These are phyloP conservation scores for Huso huso DNA, from an alignment of 2,797 vertebrate species.

Conservation along the genomic window DNA sequence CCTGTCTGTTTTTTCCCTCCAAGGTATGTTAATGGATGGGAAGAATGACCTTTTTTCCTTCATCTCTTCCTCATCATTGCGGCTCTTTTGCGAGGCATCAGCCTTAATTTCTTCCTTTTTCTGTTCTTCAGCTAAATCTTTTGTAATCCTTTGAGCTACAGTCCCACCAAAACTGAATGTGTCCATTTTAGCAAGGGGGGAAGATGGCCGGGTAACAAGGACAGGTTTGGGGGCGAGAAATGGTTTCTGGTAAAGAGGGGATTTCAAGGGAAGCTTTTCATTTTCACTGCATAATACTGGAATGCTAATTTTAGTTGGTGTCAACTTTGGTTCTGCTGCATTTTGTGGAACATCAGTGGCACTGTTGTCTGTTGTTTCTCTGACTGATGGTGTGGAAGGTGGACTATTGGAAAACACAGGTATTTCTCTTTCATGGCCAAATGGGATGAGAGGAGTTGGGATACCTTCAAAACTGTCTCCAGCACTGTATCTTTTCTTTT, in stretches of 20 bases:
- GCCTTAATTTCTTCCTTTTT: conserved; percentile 33
- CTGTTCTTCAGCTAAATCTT: conserved; percentile 34
- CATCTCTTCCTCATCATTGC: conserved; percentile 68
- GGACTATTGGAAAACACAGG: conserved; percentile 46
- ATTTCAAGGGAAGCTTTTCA: conserved; percentile 59
- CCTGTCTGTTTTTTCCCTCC: conserved; percentile 76
- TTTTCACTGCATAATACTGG: conserved; percentile 30
- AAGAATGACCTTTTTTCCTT: conserved; percentile 79
- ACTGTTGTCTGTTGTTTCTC: conserved; percentile 33
- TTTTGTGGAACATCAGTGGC: conserved; percentile 35
- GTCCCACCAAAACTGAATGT: conserved; percentile 46
- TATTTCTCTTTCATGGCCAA: conserved; percentile 57
- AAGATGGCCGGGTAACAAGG: conserved; percentile 69
- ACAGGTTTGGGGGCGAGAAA: conserved; percentile 71
- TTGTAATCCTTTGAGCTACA: conserved; percentile 35
- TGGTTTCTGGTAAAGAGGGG: conserved; percentile 63
- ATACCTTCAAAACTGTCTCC: conserved; percentile 78
- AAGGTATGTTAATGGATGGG: conserved; percentile 71
- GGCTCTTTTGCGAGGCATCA: conserved; percentile 33
- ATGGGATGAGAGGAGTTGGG: conserved; percentile 61
- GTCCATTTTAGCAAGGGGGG: conserved; percentile 63
- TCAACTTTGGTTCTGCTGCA: conserved; percentile 27
- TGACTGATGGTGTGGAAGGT: conserved; percentile 36
- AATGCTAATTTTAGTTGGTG: conserved; percentile 31
- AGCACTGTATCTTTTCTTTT: conserved; percentile 87